Conservation (phyloP, 2,888 invertebrate species). For the Caenorhabditis doughertyi region DNA sequence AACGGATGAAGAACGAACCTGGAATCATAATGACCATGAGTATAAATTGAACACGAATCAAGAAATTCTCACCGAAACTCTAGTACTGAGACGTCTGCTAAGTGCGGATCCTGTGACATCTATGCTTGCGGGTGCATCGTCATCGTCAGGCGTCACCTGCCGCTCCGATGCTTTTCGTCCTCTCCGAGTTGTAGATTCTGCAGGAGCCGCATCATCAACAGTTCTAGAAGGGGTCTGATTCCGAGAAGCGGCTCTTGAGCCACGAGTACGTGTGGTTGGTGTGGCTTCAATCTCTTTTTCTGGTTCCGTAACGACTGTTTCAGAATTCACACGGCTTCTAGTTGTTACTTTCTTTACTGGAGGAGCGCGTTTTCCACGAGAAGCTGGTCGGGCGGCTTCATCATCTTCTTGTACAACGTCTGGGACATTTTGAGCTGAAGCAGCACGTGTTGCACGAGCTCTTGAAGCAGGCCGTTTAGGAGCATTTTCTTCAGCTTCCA, state of each 20-base stretch:
- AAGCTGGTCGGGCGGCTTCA: neutral
- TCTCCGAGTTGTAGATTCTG: constrained; percentile 2
- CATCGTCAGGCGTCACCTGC: neutral
- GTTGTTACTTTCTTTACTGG: neutral
- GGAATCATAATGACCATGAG: neutral
- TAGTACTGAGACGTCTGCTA: constrained; percentile 5
- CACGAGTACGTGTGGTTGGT: neutral
- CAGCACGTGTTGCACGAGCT: neutral
- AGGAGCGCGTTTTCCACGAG: constrained; percentile 1
- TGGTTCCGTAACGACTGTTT: neutral
- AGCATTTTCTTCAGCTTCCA: neutral
- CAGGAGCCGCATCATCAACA: neutral
- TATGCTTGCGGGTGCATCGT: neutral
- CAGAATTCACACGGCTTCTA: neutral
- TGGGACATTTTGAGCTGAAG: neutral
- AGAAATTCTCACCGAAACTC: neutral
- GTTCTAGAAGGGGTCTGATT: neutral
- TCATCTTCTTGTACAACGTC: neutral
- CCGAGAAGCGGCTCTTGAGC: constrained; percentile 2
- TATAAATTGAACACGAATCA: too few species aligned
- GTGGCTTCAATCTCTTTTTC: neutral
- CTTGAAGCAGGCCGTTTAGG: neutral
- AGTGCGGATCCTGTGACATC: neutral
- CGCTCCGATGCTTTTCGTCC: neutral
- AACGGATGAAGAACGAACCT: constrained; percentile 28